Conservation (phyloP, 2,113 vertebrate genomes). For the Smithornis capensis region DNA sequence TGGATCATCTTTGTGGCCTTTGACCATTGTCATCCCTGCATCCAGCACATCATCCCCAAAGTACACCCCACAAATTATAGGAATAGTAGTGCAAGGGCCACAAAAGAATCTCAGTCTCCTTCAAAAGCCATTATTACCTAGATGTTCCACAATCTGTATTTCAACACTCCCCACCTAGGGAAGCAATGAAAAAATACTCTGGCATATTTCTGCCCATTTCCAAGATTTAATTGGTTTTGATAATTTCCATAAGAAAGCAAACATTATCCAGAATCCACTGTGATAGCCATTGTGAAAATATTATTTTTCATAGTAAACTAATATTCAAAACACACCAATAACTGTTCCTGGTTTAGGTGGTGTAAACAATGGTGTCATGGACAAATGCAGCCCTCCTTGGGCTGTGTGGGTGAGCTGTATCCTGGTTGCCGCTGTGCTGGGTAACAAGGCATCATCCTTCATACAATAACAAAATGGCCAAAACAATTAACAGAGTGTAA, state of each 20-base stretch:
- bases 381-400: not conserved
- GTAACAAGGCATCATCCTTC: not conserved
- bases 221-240: not conserved
- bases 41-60: not conserved
- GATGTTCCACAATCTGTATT: not conserved
- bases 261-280: not conserved
- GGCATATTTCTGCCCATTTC: not conserved
- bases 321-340: not conserved
- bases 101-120: not conserved
- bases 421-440: not conserved
- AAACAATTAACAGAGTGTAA: slow-evolving; percentile 16
- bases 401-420: not conserved
- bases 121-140: not conserved
- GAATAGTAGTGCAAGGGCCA: accelerated
- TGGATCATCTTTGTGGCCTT: not conserved
- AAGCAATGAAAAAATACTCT: not conserved
- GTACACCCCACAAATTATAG: not conserved
- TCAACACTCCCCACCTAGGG: not conserved
- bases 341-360: not conserved
- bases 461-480: not conserved
- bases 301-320: not conserved
- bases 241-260: not conserved
- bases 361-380: not conserved
- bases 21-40: not conserved
- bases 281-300: not conserved